These are phyloP conservation scores for Drosophila rellima DNA, from an alignment of 2,888 invertebrate species.

Conservation along the genomic window DNA sequence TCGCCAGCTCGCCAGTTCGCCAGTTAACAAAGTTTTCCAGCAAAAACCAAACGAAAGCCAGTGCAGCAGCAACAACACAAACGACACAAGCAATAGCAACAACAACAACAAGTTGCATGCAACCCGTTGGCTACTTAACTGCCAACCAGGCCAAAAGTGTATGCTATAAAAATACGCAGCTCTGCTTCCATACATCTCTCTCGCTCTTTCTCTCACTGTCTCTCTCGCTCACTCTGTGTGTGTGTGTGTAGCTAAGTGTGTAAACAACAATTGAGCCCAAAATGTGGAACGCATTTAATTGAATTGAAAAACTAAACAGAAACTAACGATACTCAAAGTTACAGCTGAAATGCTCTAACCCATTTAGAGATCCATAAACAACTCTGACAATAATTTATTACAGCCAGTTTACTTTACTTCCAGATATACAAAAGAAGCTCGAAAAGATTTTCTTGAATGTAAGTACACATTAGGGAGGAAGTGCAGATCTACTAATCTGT, in stretches of 20 bases:
- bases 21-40: slow-evolving; percentile 76
- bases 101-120: slow-evolving; percentile 28
- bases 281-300: slow-evolving; percentile 72
- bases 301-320: slow-evolving; percentile 70
- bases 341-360: slow-evolving; percentile 42
- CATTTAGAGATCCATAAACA: not conserved
- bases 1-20: slow-evolving; percentile 61
- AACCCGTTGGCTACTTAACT: slow-evolving; percentile 75
- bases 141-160: slow-evolving; percentile 56
- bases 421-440: too few relatives aligned
- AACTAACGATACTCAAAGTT: slow-evolving; percentile 27
- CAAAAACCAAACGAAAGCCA: slow-evolving; percentile 48
- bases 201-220: not conserved
- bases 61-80: slow-evolving; percentile 18
- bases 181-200: slow-evolving; percentile 18
- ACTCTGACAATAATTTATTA: not conserved
- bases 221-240: slow-evolving; percentile 10
- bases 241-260: slow-evolving; percentile 36
- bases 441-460: too few relatives aligned
- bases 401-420: not conserved
- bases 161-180: slow-evolving; percentile 62
- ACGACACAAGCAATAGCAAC: slow-evolving; percentile 18
- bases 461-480: too few relatives aligned
- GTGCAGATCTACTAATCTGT: too few relatives aligned
- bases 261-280: slow-evolving; percentile 66